A percentile compares a stretch with the other conserved stretches of the same genome.
Conservation (phyloP, 1,140 invertebrate species). For the Lasioglossum baleicum region DNA sequence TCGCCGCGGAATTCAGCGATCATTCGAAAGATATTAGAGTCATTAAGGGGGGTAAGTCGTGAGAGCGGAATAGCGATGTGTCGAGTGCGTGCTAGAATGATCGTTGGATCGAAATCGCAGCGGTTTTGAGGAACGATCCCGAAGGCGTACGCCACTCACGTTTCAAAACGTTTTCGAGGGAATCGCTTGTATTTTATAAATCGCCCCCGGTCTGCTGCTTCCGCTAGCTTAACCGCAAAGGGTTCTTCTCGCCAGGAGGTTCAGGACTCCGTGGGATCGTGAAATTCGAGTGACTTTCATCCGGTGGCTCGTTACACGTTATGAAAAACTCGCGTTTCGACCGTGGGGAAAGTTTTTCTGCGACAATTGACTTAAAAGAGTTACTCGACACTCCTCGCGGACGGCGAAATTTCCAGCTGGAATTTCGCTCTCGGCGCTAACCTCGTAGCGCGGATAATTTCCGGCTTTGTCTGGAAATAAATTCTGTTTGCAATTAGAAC, state of each 20-base stretch:
- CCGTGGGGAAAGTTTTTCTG: too few relatives aligned
- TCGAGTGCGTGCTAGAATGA: background rate
- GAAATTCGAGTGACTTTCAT: constrained; percentile 47
- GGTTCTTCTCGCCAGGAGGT: constrained; percentile 34
- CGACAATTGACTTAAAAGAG: background rate
- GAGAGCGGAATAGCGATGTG: background rate
- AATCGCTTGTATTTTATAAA: constrained; percentile 63
- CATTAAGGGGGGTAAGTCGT: background rate
- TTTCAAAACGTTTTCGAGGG: constrained; percentile 56
- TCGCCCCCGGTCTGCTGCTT: background rate
- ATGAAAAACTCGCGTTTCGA: constrained; percentile 15
- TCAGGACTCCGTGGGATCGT: constrained; percentile 23
- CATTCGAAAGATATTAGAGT: constrained; percentile 21
- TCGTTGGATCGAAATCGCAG: constrained; percentile 1
- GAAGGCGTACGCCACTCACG: constrained; percentile 49
- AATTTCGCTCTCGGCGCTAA: too few relatives aligned
- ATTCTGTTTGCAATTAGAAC: background rate
- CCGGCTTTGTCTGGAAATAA: background rate
- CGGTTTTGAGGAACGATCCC: background rate
- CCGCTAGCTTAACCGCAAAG: constrained; percentile 4
- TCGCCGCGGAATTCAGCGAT: background rate
- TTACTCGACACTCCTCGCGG: background rate
- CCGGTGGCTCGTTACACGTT: constrained; percentile 31
- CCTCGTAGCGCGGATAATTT: background rate
- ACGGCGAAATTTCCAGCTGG: background rate